Percentiles rank a stretch among this genome's conserved stretches.
Evolutionary conservation across 2,797 vertebrate species (phyloP).

Genomic region (Scolopax bukidnonensis): DNA sequence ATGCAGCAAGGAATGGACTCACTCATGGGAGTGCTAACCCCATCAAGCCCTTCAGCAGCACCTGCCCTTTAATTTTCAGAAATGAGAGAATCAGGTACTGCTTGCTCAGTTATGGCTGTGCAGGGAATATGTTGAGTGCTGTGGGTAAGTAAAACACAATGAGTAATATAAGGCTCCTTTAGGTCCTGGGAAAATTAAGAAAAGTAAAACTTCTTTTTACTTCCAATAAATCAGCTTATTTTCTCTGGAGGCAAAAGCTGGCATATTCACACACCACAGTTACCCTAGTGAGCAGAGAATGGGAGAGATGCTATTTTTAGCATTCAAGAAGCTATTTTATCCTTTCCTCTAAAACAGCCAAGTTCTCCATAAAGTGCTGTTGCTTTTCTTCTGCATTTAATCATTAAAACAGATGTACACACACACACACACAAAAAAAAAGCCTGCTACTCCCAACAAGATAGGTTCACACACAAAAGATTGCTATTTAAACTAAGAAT

Average conservation of each 20-base stretch:
- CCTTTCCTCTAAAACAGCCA: neutral
- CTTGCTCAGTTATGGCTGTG: neutral
- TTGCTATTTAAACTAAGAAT: neutral
- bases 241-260: neutral
- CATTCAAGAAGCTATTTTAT: neutral
- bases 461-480: neutral
- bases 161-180: neutral
- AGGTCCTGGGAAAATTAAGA: neutral
- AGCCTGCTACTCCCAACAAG: neutral
- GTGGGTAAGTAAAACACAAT: neutral
- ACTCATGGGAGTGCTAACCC: neutral
- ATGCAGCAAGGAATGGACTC: neutral
- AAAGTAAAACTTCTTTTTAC: neutral
- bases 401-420: neutral
- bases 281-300: neutral
- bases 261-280: neutral
- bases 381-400: neutral
- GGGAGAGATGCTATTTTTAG: neutral
- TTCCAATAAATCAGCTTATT: neutral
- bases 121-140: neutral
- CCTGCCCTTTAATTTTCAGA: neutral
- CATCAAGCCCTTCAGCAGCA: neutral
- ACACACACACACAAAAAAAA: neutral
- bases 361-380: neutral
- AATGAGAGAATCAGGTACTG: neutral